Conservation (phyloP, 2,888 invertebrate genomes). For the Lumbricus terrestris region DNA sequence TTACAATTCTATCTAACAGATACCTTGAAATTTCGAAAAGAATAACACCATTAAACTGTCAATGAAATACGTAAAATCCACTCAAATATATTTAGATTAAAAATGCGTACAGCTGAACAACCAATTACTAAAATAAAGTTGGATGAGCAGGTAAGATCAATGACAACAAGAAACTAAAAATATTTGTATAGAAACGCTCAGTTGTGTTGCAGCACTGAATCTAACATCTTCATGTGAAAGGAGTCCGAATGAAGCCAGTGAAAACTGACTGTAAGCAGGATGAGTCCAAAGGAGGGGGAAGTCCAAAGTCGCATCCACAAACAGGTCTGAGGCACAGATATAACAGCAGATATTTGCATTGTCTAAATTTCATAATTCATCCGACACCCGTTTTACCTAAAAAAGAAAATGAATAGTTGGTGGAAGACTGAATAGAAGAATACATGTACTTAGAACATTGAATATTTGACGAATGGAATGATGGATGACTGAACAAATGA, state of each 20-base stretch:
- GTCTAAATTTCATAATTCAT: conserved; percentile 7
- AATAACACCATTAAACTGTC: background rate
- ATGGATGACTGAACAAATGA: background rate
- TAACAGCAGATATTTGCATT: background rate
- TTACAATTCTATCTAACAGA: background rate
- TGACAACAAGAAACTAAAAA: background rate
- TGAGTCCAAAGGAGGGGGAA: background rate
- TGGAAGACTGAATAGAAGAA: background rate
- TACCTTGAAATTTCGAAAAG: background rate
- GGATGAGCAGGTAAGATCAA: background rate
- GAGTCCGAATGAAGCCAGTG: background rate
- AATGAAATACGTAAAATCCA: background rate
- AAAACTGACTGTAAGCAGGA: background rate
- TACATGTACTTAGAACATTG: background rate
- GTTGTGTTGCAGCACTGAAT: background rate
- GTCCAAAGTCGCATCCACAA: background rate
- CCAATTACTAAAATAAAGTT: background rate
- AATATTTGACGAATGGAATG: background rate
- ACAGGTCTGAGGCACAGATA: background rate
- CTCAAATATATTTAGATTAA: background rate
- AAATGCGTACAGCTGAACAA: background rate
- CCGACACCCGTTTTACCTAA: background rate
- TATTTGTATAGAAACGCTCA: background rate
- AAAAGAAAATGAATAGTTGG: background rate
- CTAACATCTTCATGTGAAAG: background rate